phyloP scores from a whole-genome alignment of 2,888 invertebrate genomes.

The Caenorhabditis japonica region DNA sequence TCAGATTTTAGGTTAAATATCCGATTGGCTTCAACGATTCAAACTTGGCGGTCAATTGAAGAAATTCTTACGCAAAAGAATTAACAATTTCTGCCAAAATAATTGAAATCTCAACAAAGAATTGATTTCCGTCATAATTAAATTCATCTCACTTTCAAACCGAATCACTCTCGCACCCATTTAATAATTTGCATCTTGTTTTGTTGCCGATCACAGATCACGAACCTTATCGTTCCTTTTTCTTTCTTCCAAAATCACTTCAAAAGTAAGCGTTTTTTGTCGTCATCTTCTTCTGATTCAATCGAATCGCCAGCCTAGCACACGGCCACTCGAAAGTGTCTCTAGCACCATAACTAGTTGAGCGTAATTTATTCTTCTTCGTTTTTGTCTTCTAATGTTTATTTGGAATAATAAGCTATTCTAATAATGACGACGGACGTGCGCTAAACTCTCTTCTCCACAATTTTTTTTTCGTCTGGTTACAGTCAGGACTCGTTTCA shows the following conservation, averaged over 20 bases:
- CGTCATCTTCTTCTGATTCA: background rate
- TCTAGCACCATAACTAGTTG: conserved; percentile 14
- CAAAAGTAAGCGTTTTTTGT: conserved; percentile 6
- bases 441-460: conserved; percentile 12
- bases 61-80: no score
- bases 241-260: background rate
- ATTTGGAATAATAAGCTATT: background rate
- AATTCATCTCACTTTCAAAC: no score
- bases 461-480: conserved; percentile 6
- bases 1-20: no score
- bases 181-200: conserved; percentile 15
- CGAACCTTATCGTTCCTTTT: conserved; percentile 4
- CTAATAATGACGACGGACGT: conserved; percentile 2
- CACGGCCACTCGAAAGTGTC: background rate
- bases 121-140: no score
- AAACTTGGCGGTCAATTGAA: no score
- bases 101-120: no score
- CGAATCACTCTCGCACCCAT: no score
- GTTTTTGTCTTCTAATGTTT: no score
- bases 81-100: no score
- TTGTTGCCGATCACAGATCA: conserved; percentile 9
- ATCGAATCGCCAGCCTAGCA: background rate
- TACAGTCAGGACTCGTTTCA: conserved; percentile 1
- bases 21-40: no score
- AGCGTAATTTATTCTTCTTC: no score